A percentile compares a stretch with the other conserved stretches of the same genome.
These are phyloP conservation scores for Alsophila aescularia DNA, from an alignment of 2,888 invertebrate genomes.

Conservation along the genomic window DNA sequence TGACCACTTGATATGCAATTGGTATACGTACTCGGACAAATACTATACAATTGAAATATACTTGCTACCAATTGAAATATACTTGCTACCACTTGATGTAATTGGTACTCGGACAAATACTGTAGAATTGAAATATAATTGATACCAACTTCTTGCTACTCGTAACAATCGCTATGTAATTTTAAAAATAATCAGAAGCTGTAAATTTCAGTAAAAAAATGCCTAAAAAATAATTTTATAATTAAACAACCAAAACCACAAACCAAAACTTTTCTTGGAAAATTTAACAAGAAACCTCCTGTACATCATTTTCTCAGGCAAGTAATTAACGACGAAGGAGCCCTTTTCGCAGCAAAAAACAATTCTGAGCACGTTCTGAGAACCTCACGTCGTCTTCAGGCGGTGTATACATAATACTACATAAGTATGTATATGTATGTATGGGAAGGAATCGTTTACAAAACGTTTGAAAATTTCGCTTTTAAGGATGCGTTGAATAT, in stretches of 20 bases:
- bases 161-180: no score
- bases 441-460: not conserved
- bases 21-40: no score
- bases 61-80: no score
- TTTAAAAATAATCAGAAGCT: no score
- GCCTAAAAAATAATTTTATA: no score
- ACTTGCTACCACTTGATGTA: no score
- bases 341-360: constrained; percentile 77
- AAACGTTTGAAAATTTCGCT: constrained; percentile 4
- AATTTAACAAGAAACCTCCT: constrained; percentile 47
- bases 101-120: no score
- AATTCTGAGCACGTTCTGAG: constrained; percentile 56
- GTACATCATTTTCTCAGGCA: constrained; percentile 66
- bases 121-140: no score
- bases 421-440: constrained; percentile 3
- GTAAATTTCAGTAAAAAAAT: no score
- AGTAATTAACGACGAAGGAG: constrained; percentile 80
- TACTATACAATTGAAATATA: no score
- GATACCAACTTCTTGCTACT: no score
- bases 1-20: no score
- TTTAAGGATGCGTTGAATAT: not conserved
- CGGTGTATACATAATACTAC: constrained; percentile 44
- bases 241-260: not conserved
- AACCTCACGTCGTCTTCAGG: constrained; percentile 65
- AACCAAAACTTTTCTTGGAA: not conserved